Evolutionary conservation across 2,113 vertebrate genomes (phyloP), one percentile per base, ranked within the genome.

Genomic region (Serilophus lunatus): DNA sequence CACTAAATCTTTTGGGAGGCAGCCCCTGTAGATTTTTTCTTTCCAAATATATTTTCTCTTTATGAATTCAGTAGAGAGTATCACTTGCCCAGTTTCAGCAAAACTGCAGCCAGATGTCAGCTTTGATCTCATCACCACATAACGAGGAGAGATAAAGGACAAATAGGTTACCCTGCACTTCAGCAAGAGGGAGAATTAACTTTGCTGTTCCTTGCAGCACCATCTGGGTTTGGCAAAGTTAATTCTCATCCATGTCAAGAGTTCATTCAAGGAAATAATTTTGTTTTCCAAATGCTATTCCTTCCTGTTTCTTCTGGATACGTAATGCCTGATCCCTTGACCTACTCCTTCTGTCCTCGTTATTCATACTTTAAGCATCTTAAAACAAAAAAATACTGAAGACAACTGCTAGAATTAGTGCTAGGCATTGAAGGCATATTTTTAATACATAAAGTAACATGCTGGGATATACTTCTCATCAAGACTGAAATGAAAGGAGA

Each of bases 211-310:
- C 88, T 95, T 51, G 56, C 83, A 88, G 75, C 78, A 94, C 91
- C 95, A 95, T 92, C 88, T 93, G 92, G 69, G 64, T 85, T 96
- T 92, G 90, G 82, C 90, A 84, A 96, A 95, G 88, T 95, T 94
- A 95, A 95, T 95, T 96, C 75, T 59, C 76, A 82, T 92, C 92
- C 86, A 63, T 56, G 56, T 95, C 94, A 94, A 64, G 60, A 69
- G 86, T 91, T 91, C 92, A 95, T 76, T 93, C 60, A 42, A 78
- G 81, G 81, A 97, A 95, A 97, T 89, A 82, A 90, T 92, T 92
- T 89, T 91, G 68, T 93, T 76, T 96, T 91, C 63, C 82, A 94
- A 97, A 95, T 76, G 53, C 86, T 86, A 35, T 84, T 92, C 40
- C 84, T 93, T 94, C 88, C 78, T 90, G 83, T 91, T 93, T 90